A percentile compares a stretch with the other conserved stretches of the same genome.
Evolutionary conservation across 2,113 vertebrate species (phyloP).

Genomic region (Aphelocoma coerulescens): DNA sequence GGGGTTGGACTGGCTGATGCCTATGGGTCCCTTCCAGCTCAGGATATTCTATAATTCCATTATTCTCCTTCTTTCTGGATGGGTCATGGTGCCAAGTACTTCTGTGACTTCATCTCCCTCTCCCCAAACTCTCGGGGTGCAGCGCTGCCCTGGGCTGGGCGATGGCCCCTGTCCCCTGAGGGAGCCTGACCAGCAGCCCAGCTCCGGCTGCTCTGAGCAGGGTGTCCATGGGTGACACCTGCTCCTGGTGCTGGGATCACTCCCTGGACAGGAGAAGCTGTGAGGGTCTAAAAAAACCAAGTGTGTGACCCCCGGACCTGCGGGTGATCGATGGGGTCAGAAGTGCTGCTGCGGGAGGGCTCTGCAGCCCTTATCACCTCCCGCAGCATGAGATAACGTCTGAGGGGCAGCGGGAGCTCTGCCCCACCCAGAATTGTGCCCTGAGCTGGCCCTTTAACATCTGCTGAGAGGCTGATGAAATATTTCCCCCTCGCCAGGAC

Average conservation of each 20-base stretch:
- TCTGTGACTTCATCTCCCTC: not conserved
- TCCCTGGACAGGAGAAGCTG: not conserved
- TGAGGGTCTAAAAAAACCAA: rapidly evolving
- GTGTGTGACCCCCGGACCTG: not conserved
- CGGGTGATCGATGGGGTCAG: rapidly evolving
- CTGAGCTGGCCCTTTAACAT: not conserved
- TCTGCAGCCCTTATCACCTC: not conserved
- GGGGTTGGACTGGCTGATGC: rapidly evolving
- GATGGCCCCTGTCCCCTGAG: rapidly evolving
- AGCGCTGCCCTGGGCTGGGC: rapidly evolving
- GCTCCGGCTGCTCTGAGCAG: not conserved
- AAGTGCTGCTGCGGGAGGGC: not conserved
- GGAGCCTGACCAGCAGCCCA: not conserved
- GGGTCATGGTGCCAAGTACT: not conserved
- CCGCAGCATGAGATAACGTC: not conserved
- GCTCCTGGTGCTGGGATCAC: not conserved
- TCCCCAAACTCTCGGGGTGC: not conserved
- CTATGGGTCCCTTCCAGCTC: rapidly evolving
- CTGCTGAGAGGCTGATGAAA: not conserved
- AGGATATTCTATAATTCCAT: not conserved
- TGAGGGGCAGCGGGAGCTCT: not conserved
- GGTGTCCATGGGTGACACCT: not conserved
- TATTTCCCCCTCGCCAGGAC: not conserved
- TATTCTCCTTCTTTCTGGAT: not conserved
- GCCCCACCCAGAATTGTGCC: not conserved